Percentiles rank a stretch among this genome's conserved stretches.
Conservation (phyloP, 1,140 invertebrate species). For the Cephus cinctus region DNA sequence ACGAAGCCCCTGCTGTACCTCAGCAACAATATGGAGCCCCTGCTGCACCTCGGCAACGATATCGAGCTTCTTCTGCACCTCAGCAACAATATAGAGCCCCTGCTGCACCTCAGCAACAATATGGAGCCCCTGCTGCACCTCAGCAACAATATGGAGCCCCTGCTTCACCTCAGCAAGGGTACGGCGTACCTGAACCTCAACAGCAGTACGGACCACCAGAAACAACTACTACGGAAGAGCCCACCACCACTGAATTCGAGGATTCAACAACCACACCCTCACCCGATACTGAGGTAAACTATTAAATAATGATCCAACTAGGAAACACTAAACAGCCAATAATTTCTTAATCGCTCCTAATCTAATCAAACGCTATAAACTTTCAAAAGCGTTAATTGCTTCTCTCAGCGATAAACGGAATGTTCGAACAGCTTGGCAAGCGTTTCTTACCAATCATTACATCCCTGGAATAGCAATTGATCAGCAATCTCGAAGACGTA, state of each 20-base stretch:
- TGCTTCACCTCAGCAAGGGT: background rate
- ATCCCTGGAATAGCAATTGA: background rate
- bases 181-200: background rate
- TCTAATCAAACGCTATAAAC: too few species aligned
- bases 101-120: constrained; percentile 15
- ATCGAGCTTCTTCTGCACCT: background rate
- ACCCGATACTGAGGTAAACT: constrained; percentile 14
- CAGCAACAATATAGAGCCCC: background rate
- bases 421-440: too few species aligned
- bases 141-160: background rate
- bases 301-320: too few species aligned
- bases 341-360: too few species aligned
- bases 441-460: background rate
- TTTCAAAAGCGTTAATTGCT: too few species aligned
- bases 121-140: constrained; percentile 1
- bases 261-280: constrained; percentile 34
- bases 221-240: constrained; percentile 32
- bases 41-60: background rate
- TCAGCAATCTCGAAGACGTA: too few species aligned
- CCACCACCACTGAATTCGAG: constrained; percentile 33
- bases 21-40: constrained; percentile 12
- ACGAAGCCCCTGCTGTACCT: constrained; percentile 10
- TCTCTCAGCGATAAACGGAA: too few species aligned
- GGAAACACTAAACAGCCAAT: too few species aligned
- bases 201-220: background rate